A percentile compares a stretch with the other conserved stretches of the same genome.
These are phyloP conservation scores for Papilio aristodemus DNA, from an alignment of 1,140 invertebrate genomes.

Conservation along the genomic window DNA sequence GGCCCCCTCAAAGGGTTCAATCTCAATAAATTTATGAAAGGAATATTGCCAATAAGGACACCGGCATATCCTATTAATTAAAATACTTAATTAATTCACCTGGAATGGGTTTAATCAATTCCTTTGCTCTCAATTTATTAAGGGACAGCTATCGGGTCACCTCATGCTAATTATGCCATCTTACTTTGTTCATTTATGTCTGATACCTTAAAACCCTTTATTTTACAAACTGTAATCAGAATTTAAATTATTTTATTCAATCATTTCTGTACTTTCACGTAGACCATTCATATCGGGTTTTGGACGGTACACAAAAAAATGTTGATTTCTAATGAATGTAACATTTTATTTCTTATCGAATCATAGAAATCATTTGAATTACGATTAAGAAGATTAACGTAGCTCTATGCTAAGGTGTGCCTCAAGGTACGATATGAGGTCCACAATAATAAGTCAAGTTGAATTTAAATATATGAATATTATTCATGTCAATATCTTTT, in stretches of 20 bases:
- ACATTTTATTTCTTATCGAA: too few relatives aligned
- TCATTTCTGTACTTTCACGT: neutral
- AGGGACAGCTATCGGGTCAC: slow-evolving; percentile 49
- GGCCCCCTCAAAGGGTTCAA: slow-evolving; percentile 63
- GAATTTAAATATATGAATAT: neutral
- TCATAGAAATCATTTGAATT: too few relatives aligned
- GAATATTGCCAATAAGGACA: slow-evolving; percentile 78
- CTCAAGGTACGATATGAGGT: too few relatives aligned
- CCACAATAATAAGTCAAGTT: too few relatives aligned
- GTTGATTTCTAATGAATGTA: too few relatives aligned
- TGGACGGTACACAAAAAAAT: too few relatives aligned
- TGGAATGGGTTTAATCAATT: slow-evolving; percentile 79
- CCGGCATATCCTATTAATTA: slow-evolving; percentile 79
- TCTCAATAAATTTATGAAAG: slow-evolving; percentile 80
- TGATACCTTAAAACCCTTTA: slow-evolving; percentile 13
- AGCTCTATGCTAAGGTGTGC: too few relatives aligned
- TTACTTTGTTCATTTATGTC: slow-evolving; percentile 41
- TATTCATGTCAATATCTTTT: slow-evolving; percentile 45
- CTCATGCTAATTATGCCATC: slow-evolving; percentile 40
- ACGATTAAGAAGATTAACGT: too few relatives aligned
- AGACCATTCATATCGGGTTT: too few relatives aligned
- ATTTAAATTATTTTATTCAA: slow-evolving; percentile 10
- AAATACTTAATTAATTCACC: slow-evolving; percentile 80
- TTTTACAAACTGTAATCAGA: neutral
- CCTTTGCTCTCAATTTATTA: slow-evolving; percentile 71